Conservation (phyloP, 2,113 vertebrate genomes). For the Dipodomys merriami region DNA sequence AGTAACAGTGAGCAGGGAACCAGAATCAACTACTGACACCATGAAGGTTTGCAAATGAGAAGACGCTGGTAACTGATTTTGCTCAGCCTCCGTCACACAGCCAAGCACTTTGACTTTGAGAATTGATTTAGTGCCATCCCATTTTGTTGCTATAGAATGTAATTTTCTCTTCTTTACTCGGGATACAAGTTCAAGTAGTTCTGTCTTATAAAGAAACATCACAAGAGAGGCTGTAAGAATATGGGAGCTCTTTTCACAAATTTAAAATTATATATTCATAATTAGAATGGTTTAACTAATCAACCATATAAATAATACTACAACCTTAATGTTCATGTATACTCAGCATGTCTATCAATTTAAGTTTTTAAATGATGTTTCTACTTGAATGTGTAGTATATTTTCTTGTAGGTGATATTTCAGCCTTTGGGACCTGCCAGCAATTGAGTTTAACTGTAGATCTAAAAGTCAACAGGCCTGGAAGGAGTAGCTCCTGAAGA, state of each 20-base stretch:
- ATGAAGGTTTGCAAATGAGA: neutral
- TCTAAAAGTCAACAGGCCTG: neutral
- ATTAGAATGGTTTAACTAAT: neutral
- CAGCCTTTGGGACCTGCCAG: accelerated
- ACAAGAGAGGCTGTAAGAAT: neutral
- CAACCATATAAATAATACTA: neutral
- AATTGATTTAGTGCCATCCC: no score
- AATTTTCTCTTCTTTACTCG: neutral
- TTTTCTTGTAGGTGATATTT: neutral
- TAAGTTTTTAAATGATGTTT: neutral
- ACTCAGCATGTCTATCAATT: neutral
- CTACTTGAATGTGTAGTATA: neutral
- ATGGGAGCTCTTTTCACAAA: neutral
- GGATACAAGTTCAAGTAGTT: neutral
- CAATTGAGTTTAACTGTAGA: neutral
- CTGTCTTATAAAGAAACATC: neutral
- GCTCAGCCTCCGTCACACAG: no score
- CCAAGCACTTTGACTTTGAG: no score
- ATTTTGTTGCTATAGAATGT: no score
- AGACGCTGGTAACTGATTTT: neutral
- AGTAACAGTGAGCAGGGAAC: neutral
- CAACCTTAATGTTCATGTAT: neutral
- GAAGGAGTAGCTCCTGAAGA: neutral
- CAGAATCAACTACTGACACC: neutral
- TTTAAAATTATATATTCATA: neutral